phyloP scores from a whole-genome alignment of 2,888 invertebrate genomes.

The Gortyna flavago region DNA sequence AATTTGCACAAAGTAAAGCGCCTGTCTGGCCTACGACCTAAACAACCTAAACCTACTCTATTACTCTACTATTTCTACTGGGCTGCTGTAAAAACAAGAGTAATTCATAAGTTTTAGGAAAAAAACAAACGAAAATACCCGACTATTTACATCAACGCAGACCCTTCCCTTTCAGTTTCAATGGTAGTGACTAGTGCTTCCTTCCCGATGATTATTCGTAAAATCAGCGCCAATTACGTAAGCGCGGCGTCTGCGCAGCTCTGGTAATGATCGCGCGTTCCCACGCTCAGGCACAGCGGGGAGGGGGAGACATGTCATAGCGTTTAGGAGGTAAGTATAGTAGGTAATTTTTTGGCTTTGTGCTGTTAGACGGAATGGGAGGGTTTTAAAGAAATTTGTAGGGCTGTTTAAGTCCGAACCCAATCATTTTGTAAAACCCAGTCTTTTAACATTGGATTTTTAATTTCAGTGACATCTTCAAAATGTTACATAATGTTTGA shows the following conservation, averaged over 20 bases:
- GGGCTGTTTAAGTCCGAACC: background rate
- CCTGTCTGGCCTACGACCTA: too few relatives aligned
- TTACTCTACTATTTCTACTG: too few relatives aligned
- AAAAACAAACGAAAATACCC: constrained; percentile 7
- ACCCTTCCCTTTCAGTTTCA: constrained; percentile 59
- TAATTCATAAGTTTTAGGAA: background rate
- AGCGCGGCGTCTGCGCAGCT: constrained; percentile 65
- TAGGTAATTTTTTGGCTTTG: constrained; percentile 9
- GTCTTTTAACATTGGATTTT: background rate
- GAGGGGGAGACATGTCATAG: constrained; percentile 51
- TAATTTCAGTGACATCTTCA: background rate
- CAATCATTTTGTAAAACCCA: background rate
- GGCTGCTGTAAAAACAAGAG: too few relatives aligned
- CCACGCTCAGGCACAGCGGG: constrained; percentile 53
- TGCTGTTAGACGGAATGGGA: background rate
- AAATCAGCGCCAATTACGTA: constrained; percentile 75
- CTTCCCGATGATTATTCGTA: constrained; percentile 66
- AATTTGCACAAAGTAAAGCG: too few relatives aligned
- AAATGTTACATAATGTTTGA: background rate
- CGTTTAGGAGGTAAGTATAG: constrained; percentile 47
- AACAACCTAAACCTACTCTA: too few relatives aligned
- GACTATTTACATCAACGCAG: constrained; percentile 46
- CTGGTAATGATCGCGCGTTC: constrained; percentile 59
- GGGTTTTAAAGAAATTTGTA: background rate
- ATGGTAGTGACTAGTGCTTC: constrained; percentile 37